Conservation (phyloP, 2,797 vertebrate species). For the Lophius americanus region DNA sequence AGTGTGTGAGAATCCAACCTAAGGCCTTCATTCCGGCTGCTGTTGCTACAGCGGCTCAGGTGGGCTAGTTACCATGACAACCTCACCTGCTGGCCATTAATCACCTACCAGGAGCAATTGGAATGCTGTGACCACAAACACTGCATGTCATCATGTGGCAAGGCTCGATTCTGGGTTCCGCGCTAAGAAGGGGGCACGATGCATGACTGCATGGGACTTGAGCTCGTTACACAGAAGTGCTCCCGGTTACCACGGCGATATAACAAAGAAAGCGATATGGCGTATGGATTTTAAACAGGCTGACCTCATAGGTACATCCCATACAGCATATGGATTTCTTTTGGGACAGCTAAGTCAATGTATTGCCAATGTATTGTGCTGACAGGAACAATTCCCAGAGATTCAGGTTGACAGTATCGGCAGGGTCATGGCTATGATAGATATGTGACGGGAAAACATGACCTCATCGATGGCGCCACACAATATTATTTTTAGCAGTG, state of each 20-base stretch:
- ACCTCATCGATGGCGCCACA: conserved; percentile 3
- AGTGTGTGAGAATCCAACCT: conserved; percentile 12
- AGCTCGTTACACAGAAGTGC: neutral
- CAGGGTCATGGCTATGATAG: conserved; percentile 33
- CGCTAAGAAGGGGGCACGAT: neutral
- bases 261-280: neutral
- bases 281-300: conserved; percentile 12
- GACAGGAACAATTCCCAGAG: conserved; percentile 38
- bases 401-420: conserved; percentile 27
- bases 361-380: conserved; percentile 37
- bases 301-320: conserved; percentile 31
- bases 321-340: conserved; percentile 39
- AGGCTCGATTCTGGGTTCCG: conserved; percentile 37
- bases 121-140: conserved; percentile 50
- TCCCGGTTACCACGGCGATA: neutral
- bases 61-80: conserved; percentile 65
- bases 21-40: conserved; percentile 22
- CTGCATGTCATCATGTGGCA: conserved; percentile 33
- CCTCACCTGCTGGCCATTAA: conserved; percentile 63
- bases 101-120: conserved; percentile 52
- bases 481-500: neutral
- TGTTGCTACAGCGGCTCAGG: conserved; percentile 46
- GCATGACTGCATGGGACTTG: neutral
- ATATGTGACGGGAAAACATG: conserved; percentile 18
- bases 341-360: conserved; percentile 38